phyloP scores from a whole-genome alignment of 2,113 vertebrate genomes.

The Siniperca knerii region DNA sequence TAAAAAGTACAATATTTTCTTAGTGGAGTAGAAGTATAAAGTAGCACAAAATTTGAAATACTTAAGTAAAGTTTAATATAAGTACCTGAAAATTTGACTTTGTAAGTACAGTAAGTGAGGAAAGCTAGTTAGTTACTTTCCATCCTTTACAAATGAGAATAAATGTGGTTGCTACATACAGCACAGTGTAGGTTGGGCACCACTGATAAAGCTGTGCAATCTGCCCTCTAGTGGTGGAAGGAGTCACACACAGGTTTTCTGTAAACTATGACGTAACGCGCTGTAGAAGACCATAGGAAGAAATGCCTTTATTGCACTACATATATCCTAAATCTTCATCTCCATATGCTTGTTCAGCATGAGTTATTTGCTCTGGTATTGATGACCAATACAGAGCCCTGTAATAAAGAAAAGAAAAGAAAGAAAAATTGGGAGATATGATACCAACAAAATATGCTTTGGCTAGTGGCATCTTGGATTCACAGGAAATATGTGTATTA shows the following conservation, averaged over 20 bases:
- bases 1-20: not conserved
- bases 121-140: not conserved
- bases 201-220: slow-evolving; percentile 21
- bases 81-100: not conserved
- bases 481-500: not conserved
- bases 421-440: not conserved
- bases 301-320: slow-evolving; percentile 44
- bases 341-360: slow-evolving; percentile 11
- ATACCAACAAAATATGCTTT: not conserved
- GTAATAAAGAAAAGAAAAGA: slow-evolving; percentile 18
- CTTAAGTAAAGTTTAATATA: not conserved
- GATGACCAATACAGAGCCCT: slow-evolving; percentile 71
- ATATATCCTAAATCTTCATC: slow-evolving; percentile 27
- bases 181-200: not conserved
- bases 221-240: slow-evolving; percentile 72
- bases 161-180: not conserved
- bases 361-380: not conserved
- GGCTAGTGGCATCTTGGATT: not conserved
- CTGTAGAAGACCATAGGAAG: not conserved
- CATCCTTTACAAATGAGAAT: not conserved
- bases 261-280: slow-evolving; percentile 27
- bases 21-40: not conserved
- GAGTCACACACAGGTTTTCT: slow-evolving; percentile 16
- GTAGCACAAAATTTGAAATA: not conserved
- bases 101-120: not conserved